A percentile compares a stretch with the other conserved stretches of the same genome.
These are phyloP conservation scores for Porites evermanni DNA, from an alignment of 92 coral and sea anemone genomes.

Conservation along the genomic window DNA sequence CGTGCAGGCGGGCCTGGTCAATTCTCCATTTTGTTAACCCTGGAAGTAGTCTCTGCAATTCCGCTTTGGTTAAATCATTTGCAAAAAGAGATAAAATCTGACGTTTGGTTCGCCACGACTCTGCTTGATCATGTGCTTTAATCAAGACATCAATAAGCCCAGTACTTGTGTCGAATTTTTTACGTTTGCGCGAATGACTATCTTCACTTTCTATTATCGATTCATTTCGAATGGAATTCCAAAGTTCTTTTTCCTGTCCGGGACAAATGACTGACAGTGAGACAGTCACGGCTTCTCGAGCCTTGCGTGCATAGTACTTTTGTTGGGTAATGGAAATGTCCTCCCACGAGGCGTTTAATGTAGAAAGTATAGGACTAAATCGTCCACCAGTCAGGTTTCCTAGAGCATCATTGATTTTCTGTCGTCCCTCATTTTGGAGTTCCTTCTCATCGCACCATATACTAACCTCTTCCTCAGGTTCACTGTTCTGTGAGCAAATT, in stretches of 20 bases:
- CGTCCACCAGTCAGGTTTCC: constrained; percentile 23
- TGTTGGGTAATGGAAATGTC: constrained; percentile 59
- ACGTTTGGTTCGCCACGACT: constrained; percentile 51
- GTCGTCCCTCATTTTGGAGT: constrained; percentile 10
- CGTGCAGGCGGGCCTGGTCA: constrained; percentile 63
- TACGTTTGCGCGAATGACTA: background rate
- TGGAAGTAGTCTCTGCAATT: constrained; percentile 42
- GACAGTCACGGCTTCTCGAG: constrained; percentile 21
- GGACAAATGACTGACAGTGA: constrained; percentile 51
- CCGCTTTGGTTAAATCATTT: constrained; percentile 33
- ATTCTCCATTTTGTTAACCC: constrained; percentile 60
- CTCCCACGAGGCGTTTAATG: constrained; percentile 37
- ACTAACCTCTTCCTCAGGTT: constrained; percentile 3
- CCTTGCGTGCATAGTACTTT: constrained; percentile 40
- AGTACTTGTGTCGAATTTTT: constrained; percentile 46
- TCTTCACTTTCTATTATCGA: background rate
- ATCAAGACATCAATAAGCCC: constrained; percentile 52
- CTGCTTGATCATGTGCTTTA: constrained; percentile 56
- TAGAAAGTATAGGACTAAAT: constrained; percentile 41
- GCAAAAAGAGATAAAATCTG: constrained; percentile 66
- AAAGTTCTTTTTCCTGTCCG: constrained; percentile 54
- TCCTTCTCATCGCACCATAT: background rate
- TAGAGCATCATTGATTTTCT: constrained; percentile 8
- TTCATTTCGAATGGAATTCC: constrained; percentile 33
- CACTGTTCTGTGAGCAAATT: background rate